phyloP scores from a whole-genome alignment of 2,888 invertebrate genomes.

The Blastobasis adustella region DNA sequence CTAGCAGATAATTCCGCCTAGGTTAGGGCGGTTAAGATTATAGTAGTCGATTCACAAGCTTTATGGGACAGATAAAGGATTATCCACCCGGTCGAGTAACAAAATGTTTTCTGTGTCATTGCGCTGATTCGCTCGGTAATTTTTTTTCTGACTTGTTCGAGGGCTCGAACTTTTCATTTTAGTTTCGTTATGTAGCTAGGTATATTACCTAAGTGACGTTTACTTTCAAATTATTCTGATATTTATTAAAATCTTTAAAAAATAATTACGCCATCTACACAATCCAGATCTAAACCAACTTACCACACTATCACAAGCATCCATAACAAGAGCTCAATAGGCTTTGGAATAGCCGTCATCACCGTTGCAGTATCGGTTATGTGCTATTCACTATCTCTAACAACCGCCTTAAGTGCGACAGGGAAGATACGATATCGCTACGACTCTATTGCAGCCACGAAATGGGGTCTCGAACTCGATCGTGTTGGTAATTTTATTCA shows the following conservation, averaged over 20 bases:
- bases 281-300: no score
- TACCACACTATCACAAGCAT: no score
- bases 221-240: no score
- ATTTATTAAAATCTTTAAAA: no score
- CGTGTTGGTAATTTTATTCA: no score
- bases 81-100: conserved; percentile 2
- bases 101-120: neutral
- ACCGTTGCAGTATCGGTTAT: conserved; percentile 40
- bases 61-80: conserved; percentile 18
- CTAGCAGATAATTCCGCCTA: conserved; percentile 40
- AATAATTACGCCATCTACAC: no score
- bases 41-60: conserved; percentile 12
- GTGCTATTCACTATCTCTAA: conserved; percentile 48
- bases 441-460: conserved; percentile 32
- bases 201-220: no score
- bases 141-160: neutral
- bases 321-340: no score
- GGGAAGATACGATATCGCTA: conserved; percentile 45
- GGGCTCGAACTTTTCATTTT: no score
- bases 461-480: neutral
- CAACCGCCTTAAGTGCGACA: conserved; percentile 35
- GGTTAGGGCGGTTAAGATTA: conserved; percentile 22
- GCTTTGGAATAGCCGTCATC: conserved; percentile 36
- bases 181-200: no score
- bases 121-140: neutral